Percentiles rank a stretch among this genome's conserved stretches.
phyloP scores from a whole-genome alignment of 2,797 vertebrate species.

The Acridotheres tristis region DNA sequence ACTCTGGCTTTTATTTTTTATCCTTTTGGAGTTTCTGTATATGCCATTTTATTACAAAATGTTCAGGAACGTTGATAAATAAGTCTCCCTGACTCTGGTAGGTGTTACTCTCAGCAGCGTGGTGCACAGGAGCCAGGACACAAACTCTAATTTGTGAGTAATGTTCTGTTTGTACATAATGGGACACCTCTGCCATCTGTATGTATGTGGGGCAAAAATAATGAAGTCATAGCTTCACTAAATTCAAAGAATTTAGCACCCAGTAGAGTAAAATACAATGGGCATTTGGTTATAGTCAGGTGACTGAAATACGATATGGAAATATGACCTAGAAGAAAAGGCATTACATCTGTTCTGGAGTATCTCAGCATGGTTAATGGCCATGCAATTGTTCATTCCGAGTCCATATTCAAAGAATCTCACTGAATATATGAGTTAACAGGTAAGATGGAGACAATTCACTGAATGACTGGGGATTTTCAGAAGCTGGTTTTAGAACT shows the following conservation, averaged over 20 bases:
- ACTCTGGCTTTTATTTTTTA: neutral
- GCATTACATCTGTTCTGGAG: neutral
- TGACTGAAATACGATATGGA: rapidly evolving
- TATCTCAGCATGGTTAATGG: neutral
- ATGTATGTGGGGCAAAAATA: neutral
- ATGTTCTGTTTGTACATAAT: neutral
- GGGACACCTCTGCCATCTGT: neutral
- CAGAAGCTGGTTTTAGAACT: neutral
- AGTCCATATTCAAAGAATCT: neutral
- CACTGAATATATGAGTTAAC: neutral
- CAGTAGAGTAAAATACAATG: neutral
- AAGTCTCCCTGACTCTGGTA: too few relatives aligned
- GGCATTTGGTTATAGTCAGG: neutral
- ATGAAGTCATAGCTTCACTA: neutral
- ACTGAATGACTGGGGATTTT: neutral
- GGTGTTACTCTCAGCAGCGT: neutral
- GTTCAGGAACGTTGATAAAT: neutral
- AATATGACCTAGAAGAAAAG: neutral
- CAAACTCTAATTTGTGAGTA: neutral
- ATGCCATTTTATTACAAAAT: neutral
- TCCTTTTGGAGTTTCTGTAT: neutral
- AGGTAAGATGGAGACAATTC: neutral
- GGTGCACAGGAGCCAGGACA: neutral
- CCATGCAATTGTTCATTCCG: neutral
- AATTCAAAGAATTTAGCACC: neutral